Conservation (phyloP, 2,113 vertebrate species). For the Plestiodon gilberti region DNA sequence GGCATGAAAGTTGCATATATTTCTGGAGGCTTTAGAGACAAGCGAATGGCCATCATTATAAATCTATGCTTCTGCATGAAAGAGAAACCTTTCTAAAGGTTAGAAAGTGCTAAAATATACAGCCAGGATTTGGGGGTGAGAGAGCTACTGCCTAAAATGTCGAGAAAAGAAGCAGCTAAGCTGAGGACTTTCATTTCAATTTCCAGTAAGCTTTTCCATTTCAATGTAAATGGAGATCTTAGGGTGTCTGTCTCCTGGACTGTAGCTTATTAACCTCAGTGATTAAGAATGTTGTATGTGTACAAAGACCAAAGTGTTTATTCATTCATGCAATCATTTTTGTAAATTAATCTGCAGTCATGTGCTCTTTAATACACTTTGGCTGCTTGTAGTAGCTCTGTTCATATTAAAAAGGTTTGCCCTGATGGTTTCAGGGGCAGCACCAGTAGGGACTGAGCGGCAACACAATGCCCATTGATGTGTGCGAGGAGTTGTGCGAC, state of each 20-base stretch:
- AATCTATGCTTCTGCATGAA: constrained; percentile 21
- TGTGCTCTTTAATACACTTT: not conserved
- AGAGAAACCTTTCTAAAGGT: not conserved
- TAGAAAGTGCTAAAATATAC: constrained; percentile 25
- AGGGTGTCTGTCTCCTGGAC: not conserved
- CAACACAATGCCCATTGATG: not conserved
- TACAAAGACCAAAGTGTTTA: constrained; percentile 16
- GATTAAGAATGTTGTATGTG: not conserved
- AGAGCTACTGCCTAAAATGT: constrained; percentile 17
- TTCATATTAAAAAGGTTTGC: not conserved
- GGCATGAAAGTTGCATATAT: constrained; percentile 52
- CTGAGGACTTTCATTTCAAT: constrained; percentile 41
- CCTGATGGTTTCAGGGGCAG: not conserved
- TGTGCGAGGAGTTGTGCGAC: not conserved
- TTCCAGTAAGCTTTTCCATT: constrained; percentile 38
- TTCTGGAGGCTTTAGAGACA: constrained; percentile 50
- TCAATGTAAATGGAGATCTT: constrained; percentile 36
- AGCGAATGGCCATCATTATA: constrained; percentile 34
- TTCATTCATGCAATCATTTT: constrained; percentile 30
- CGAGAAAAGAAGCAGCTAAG: constrained; percentile 30
- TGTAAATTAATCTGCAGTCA: constrained; percentile 7
- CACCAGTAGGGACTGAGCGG: not conserved
- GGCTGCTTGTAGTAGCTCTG: not conserved
- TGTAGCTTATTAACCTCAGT: constrained; percentile 3
- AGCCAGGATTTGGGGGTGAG: not conserved